Base-by-base conservation (phyloP, 1,140 invertebrate genomes). In the Drosophila baimaii region DNA sequence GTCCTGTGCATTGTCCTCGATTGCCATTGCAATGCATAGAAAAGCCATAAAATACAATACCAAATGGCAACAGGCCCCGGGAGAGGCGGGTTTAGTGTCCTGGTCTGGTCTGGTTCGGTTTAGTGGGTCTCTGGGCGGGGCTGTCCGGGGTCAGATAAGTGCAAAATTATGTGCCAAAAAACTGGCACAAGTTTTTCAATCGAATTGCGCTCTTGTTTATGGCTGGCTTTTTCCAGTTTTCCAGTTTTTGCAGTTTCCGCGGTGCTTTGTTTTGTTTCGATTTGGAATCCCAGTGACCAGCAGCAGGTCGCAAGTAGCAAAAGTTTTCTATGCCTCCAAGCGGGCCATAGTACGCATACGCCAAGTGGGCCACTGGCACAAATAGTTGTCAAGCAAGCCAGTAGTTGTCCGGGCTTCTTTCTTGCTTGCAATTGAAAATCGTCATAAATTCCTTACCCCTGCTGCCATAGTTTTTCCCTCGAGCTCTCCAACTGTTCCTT, bases 111-210 rank as follows among this genome's bases (percentile, higher is more conserved):
- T 41, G 54, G 31, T 44, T 17, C 17, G n/a, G 44, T 17, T 46
- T 35, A 35, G 44, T 35, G 51, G 51, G 51, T 52, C 51, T 51
- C 54, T n/a, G 66, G 57, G 31, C 33, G 39, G 62, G 52, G 37
- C 74, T 72, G 79, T 72, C 65, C 52, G 76, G 82, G 83, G 63
- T 82, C 82, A 86, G 83, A 86, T 86, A 86, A 86, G 83, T 86
- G 83, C 82, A 82, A 72, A 86, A 82, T 88, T 82, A 86, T 86
- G 83, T 86, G 47, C 57, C 62, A 62, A 64, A 72, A 59, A 79
- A 62, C 23, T 49, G 73, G 74, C 52, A 63, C 55, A 86, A 86
- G 79, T 88, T 86, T 86, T 86, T 86, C 70, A 88, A 86, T 86
- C 63, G 83, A 88, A 82, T 82, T 61, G 51, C 25, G 47, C 46